phyloP scores from a whole-genome alignment of 2,797 vertebrate genomes.

The Pangasius macronema region DNA sequence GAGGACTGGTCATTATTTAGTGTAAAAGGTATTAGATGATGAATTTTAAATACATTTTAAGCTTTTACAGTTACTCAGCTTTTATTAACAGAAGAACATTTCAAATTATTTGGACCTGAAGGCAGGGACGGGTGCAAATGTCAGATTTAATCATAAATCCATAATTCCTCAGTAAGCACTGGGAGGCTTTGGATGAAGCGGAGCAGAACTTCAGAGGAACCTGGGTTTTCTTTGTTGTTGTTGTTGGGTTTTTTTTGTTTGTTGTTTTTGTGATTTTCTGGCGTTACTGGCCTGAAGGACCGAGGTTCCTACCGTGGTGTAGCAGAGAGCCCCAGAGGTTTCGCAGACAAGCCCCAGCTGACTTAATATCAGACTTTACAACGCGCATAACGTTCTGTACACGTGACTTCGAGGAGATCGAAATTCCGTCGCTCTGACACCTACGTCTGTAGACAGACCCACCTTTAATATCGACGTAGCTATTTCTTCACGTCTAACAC shows the following conservation, averaged over 20 bases:
- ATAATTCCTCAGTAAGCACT: background rate
- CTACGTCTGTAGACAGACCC: no score
- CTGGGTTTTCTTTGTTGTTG: background rate
- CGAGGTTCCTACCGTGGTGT: conserved; percentile 21
- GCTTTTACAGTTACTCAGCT: background rate
- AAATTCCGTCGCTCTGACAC: no score
- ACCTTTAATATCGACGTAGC: no score
- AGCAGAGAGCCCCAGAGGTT: conserved; percentile 25
- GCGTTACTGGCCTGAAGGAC: background rate
- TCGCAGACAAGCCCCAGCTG: conserved; percentile 6
- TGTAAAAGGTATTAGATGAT: no score
- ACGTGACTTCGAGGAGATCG: no score
- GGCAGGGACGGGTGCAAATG: background rate
- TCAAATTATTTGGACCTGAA: background rate
- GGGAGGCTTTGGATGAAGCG: background rate
- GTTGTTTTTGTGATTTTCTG: background rate
- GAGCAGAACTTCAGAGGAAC: conserved; percentile 5
- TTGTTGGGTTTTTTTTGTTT: background rate
- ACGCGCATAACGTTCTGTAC: background rate
- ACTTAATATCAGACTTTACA: conserved; percentile 4
- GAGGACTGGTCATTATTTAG: background rate
- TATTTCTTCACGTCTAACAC: background rate
- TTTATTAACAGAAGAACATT: background rate
- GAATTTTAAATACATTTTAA: background rate
- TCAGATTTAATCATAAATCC: background rate